phyloP scores from a whole-genome alignment of 2,888 invertebrate genomes.

The Cryptocheilus praepositus region DNA sequence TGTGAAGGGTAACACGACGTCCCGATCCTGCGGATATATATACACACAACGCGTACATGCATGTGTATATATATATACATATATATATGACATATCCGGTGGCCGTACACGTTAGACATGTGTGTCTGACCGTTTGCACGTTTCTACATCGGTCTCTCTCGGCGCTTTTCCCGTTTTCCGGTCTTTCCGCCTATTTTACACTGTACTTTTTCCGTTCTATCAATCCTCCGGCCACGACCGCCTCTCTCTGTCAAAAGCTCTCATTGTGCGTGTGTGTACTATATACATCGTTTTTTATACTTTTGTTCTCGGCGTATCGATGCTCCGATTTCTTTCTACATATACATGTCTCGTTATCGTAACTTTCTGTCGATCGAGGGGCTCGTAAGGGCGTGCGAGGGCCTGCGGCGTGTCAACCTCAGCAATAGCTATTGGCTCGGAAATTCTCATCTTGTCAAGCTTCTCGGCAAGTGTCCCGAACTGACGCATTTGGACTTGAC shows the following conservation, averaged over 20 bases:
- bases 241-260: slow-evolving; percentile 3
- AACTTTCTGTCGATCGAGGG: slow-evolving; percentile 39
- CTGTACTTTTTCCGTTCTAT: background rate
- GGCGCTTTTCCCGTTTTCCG: slow-evolving; percentile 1
- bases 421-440: slow-evolving; percentile 43
- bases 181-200: background rate
- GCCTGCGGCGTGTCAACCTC: slow-evolving; percentile 41
- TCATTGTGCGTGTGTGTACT: slow-evolving; percentile 5
- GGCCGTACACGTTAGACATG: background rate
- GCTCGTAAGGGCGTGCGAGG: slow-evolving; percentile 42
- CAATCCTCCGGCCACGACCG: slow-evolving; percentile 7
- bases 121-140: background rate
- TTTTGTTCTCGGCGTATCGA: slow-evolving; percentile 26
- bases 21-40: slow-evolving; percentile 32
- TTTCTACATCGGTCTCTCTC: slow-evolving; percentile 4
- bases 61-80: slow-evolving; percentile 5
- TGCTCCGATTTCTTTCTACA: slow-evolving; percentile 11
- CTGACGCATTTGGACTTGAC: slow-evolving; percentile 38
- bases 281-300: slow-evolving; percentile 2
- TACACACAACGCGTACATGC: slow-evolving; percentile 24
- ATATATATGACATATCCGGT: slow-evolving; percentile 5
- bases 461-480: slow-evolving; percentile 40
- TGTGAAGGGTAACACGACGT: slow-evolving; percentile 38
- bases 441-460: slow-evolving; percentile 44
- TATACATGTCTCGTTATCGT: too few relatives aligned